Evolutionary conservation across 92 coral and sea anemone genomes (phyloP).

Genomic region (Heteractis magnifica): DNA sequence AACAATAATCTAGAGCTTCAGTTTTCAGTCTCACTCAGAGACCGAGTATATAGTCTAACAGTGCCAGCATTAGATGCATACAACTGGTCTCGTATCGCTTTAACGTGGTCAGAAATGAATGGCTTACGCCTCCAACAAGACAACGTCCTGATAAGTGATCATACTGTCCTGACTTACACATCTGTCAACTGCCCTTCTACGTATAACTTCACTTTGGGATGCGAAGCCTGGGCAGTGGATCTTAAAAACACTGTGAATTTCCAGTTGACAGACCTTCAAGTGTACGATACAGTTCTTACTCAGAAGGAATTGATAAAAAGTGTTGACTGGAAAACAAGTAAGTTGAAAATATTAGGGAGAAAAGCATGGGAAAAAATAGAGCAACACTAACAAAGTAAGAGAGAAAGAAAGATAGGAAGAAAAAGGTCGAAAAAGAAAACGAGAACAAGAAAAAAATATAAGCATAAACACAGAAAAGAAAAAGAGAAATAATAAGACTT

Average conservation of each 20-base stretch:
- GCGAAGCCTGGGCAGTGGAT: not conserved
- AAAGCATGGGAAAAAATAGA: not conserved
- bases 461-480: no score
- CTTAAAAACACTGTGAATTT: not conserved
- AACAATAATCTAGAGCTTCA: not conserved
- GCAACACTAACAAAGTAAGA: not conserved
- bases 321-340: not conserved
- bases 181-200: not conserved
- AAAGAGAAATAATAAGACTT: no score
- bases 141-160: not conserved
- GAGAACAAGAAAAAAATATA: no score
- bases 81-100: slow-evolving; percentile 11
- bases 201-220: not conserved
- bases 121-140: slow-evolving; percentile 3
- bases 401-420: not conserved
- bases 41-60: not conserved
- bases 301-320: slow-evolving; percentile 5
- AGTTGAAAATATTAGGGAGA: not conserved
- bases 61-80: not conserved
- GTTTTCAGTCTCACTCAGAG: not conserved
- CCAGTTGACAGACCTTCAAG: slow-evolving; percentile 15
- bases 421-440: no score
- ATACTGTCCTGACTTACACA: not conserved
- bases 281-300: slow-evolving; percentile 18
- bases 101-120: slow-evolving; percentile 18